Percentiles rank a stretch among this genome's conserved stretches.
phyloP scores from a whole-genome alignment of 1,140 invertebrate species.

The Drosophila obscura region DNA sequence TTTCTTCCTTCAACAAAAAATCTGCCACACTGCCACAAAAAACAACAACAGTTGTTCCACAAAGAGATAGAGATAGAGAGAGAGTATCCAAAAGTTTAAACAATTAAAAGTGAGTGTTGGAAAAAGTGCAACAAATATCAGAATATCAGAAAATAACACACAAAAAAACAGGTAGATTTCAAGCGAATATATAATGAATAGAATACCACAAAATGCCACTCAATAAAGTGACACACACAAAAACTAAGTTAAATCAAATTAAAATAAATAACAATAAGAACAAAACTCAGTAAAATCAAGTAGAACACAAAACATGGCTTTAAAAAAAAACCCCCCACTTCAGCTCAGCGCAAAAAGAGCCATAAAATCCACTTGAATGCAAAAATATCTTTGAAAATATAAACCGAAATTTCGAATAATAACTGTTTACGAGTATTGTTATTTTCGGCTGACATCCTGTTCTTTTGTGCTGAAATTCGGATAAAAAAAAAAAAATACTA shows the following conservation, averaged over 20 bases:
- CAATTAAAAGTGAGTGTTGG: slow-evolving; percentile 64
- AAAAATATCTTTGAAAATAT: slow-evolving; percentile 8
- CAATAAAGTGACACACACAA: slow-evolving; percentile 8
- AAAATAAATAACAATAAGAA: slow-evolving; percentile 7
- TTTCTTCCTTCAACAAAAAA: slow-evolving; percentile 32
- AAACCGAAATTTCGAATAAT: slow-evolving; percentile 1
- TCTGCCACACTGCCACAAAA: slow-evolving; percentile 31
- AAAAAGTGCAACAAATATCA: slow-evolving; percentile 12
- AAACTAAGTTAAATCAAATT: background rate
- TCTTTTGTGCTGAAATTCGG: slow-evolving; percentile 43
- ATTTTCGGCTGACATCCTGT: slow-evolving; percentile 52
- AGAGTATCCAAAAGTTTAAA: slow-evolving; percentile 38
- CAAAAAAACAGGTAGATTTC: slow-evolving; percentile 5
- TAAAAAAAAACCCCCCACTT: too few relatives aligned
- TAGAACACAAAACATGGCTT: too few relatives aligned
- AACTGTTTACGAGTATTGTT: slow-evolving; percentile 36
- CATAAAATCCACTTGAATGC: background rate
- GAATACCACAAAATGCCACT: background rate
- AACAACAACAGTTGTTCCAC: slow-evolving; percentile 44
- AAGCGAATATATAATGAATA: background rate
- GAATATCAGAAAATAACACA: slow-evolving; percentile 7
- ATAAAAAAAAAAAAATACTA: slow-evolving; percentile 15
- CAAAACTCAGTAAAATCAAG: too few relatives aligned
- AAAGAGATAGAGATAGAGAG: background rate
- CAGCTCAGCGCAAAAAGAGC: background rate